A percentile compares a stretch with the other conserved stretches of the same genome.
These are phyloP conservation scores for Neoseiulus cucumeris DNA, from an alignment of 1,140 invertebrate genomes.

Conservation along the genomic window DNA sequence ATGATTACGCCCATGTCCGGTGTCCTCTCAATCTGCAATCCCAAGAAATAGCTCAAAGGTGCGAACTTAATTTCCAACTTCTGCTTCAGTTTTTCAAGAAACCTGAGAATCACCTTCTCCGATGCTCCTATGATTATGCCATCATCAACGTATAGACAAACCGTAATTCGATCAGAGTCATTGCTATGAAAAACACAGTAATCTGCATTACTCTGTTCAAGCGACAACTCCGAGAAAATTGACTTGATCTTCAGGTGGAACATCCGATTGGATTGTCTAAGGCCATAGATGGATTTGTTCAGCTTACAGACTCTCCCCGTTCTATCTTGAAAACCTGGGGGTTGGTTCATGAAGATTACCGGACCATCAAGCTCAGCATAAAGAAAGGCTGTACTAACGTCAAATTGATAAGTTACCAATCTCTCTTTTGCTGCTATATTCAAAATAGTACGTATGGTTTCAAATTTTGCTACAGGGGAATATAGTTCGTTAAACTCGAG, in stretches of 20 bases:
- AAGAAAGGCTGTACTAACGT: slow-evolving; percentile 5
- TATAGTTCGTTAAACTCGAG: slow-evolving; percentile 26
- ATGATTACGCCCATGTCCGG: neutral
- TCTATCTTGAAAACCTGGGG: slow-evolving; percentile 9
- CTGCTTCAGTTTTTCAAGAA: neutral
- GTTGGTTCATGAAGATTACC: slow-evolving; percentile 14
- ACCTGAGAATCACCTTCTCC: neutral
- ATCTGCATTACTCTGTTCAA: too few species aligned
- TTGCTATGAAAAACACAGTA: too few species aligned
- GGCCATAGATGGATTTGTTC: slow-evolving; percentile 14
- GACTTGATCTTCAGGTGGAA: slow-evolving; percentile 19
- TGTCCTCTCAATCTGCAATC: too few species aligned
- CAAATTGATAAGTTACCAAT: neutral
- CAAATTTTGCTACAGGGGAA: slow-evolving; percentile 20
- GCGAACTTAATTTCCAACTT: neutral
- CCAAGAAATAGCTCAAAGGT: too few species aligned
- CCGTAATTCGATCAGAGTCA: neutral
- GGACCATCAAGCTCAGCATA: too few species aligned
- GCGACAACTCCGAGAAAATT: too few species aligned
- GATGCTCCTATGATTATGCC: neutral
- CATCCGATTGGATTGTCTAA: slow-evolving; percentile 16
- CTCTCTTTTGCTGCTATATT: neutral
- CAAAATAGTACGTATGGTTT: neutral
- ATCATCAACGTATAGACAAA: neutral
- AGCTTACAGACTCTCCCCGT: slow-evolving; percentile 13